Percentiles rank a stretch among this genome's conserved stretches.
These are phyloP conservation scores for Pomacea maculata DNA, from an alignment of 1,140 invertebrate species.

Conservation along the genomic window DNA sequence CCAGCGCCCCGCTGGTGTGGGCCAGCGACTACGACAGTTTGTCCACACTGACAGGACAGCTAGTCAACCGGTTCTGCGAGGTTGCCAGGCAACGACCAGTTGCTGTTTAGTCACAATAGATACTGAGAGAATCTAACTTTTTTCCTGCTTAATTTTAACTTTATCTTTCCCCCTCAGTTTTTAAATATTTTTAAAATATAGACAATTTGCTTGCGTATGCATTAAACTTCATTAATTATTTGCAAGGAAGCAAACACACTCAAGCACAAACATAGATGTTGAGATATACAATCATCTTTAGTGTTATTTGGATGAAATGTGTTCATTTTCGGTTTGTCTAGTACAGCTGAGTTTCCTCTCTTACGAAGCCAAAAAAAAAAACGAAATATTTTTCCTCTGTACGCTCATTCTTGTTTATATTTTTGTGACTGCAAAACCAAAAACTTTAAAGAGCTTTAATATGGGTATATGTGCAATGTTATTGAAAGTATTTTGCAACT, in stretches of 20 bases:
- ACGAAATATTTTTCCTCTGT: too few relatives aligned
- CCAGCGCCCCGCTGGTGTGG: neutral
- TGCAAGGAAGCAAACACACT: neutral
- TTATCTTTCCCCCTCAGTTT: too few relatives aligned
- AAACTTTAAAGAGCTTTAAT: too few relatives aligned
- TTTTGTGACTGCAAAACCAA: too few relatives aligned
- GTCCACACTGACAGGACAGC: neutral
- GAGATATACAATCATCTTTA: neutral
- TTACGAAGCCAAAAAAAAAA: too few relatives aligned
- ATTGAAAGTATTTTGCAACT: too few relatives aligned
- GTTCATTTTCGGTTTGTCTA: too few relatives aligned
- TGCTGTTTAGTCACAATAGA: too few relatives aligned
- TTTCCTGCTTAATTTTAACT: too few relatives aligned
- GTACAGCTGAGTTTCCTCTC: too few relatives aligned
- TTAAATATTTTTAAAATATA: neutral
- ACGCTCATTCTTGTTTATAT: too few relatives aligned
- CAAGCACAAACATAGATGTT: neutral
- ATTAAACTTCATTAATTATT: neutral
- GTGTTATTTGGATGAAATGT: neutral
- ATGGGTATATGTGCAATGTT: too few relatives aligned
- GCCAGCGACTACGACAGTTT: neutral
- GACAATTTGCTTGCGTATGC: neutral
- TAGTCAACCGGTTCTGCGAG: neutral
- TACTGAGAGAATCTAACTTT: neutral
- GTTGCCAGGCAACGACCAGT: neutral